Percentiles rank a stretch among this genome's conserved stretches.
These are phyloP conservation scores for Acropora tenuis DNA, from an alignment of 64 coral and sea anemone species.

Conservation along the genomic window DNA sequence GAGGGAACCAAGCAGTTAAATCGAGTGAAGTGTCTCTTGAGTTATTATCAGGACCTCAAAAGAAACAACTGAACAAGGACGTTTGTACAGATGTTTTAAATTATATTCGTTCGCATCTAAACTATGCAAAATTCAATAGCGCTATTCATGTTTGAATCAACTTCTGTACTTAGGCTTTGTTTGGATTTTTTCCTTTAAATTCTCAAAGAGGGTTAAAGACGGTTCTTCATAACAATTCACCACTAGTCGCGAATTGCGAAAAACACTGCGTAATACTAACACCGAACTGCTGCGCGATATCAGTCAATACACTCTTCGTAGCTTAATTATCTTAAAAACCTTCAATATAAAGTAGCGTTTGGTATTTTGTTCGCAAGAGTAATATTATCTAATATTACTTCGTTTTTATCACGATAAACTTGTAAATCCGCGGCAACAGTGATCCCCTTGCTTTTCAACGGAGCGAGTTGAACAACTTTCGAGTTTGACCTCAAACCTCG, in stretches of 20 bases:
- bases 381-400: not conserved
- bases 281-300: too few species aligned
- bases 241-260: too few species aligned
- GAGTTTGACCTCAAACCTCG: not conserved
- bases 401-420: not conserved
- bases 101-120: not conserved
- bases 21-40: too few species aligned
- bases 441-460: not conserved
- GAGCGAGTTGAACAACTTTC: conserved; percentile 15
- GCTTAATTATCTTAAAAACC: not conserved
- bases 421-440: not conserved
- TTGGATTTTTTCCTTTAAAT: too few species aligned
- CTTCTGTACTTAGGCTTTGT: not conserved
- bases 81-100: not conserved
- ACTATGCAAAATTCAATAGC: not conserved
- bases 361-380: not conserved
- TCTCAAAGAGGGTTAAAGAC: too few species aligned
- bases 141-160: not conserved
- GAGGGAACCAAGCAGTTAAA: too few species aligned
- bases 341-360: not conserved
- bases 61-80: too few species aligned
- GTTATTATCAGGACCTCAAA: too few species aligned
- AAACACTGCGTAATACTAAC: too few species aligned
- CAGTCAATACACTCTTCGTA: too few species aligned
- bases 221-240: too few species aligned